Base-by-base conservation (phyloP, 2,797 vertebrate genomes). In the Sebastes reedi region DNA sequence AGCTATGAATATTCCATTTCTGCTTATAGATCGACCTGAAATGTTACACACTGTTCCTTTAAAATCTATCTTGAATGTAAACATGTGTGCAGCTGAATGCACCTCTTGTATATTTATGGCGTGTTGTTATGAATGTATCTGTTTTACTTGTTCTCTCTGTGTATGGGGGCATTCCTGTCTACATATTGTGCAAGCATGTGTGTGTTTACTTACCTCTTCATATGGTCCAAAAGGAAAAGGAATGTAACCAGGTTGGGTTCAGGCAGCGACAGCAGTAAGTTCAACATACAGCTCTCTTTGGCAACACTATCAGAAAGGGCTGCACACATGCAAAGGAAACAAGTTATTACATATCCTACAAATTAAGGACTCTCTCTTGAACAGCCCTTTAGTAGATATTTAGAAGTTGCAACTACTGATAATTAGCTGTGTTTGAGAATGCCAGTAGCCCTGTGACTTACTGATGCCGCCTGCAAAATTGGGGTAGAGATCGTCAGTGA, bases 221-320 rank as follows among this genome's bases (percentile, higher is more conserved):
- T 91, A 91, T 99, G 99, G 92, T 99, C 98, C 95, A 99, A 89
- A 22, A 99, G 97, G 92, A 98, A 99, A 80, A 99, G 97, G 95
- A 99, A 99, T 30, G 98, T 99, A 89, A 99, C 96, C 71, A 99
- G 96, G 93, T 99, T 99, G 82, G 98, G 97, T 79, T 99, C 98
- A 1, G 99, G 98, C 89, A 99, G 97, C 0, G 98, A 99, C 84
- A 99, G 95, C 90, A 99, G 95, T 32, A 99, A 85, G 89, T 99
- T 98, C 88, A 99, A 88, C 98, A 99, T 99, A 82, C 98, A 99
- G 95, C 98, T 99, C 92, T 99, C 98, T 94, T 99, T 99, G 81
- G 98, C 96, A 67, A 99, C 97, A 0, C 98, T 98, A 72, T 99
- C 98, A 30, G 99, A 98, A 84, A 99, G 95, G 58, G 97, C 99